Base-by-base conservation (phyloP, 2,113 vertebrate species). In the Hippocampus mohnikei region DNA sequence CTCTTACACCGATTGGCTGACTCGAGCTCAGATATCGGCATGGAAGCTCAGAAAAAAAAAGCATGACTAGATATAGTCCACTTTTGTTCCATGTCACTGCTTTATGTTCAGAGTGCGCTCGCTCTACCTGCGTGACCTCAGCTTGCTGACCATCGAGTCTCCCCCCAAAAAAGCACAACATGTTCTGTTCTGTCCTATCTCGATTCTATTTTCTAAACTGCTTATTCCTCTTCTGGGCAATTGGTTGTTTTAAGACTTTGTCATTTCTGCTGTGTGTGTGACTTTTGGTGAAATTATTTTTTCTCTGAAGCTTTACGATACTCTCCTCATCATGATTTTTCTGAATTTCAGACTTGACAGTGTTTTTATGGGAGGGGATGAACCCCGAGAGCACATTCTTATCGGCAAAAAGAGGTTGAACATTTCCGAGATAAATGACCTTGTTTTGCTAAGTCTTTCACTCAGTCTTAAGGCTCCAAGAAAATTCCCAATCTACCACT, bases 141-240 rank as follows among this genome's bases (percentile, higher is more conserved):
- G 71, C 64, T 70, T 23, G 37, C 66, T 70, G 78, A 85, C 82
- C 80, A 71, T 77, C 70, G 74, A 69, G 76, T 77, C 76, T 81
- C 74, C 67, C 68, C 74, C 67, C 68, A 63, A 84, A 82, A 74
- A 76, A 80, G 66, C 33, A 71, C 70, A 69, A 76, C 65, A 66
- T 75, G 66, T 69, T 76, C 67, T 75, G 66, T 69, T 76, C 67
- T 67, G 75, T 77, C 63, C 69, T 61, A n/a, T 66, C 81, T 71
- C 5, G 82, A 76, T 80, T 75, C 79, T 44, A 71, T 84, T 84
- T 79, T 80, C 76, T 70, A 74, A 90, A 87, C 71, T 81, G 81
- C 77, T 80, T 76, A 74, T 77, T 81, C 70, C 46, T 75, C 72
- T 60, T 40, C 73, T 74, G 41, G 7, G 52, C 62, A 15, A 81